Percentiles rank a stretch among this genome's conserved stretches.
phyloP scores from a whole-genome alignment of 2,113 vertebrate genomes.

The Steatornis caripensis region DNA sequence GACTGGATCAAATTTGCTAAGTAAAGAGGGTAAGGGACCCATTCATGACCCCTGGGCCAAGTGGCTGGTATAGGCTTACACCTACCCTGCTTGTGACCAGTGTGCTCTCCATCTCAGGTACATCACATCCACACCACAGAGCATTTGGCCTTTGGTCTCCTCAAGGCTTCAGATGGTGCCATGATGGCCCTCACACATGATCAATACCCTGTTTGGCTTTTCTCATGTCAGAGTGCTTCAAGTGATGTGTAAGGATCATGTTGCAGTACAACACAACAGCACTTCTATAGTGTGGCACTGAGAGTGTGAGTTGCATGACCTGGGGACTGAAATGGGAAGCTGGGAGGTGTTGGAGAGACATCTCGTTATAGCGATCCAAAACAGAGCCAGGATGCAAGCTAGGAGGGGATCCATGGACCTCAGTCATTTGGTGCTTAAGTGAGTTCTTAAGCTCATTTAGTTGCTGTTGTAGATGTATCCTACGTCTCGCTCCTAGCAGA shows the following conservation, averaged over 20 bases:
- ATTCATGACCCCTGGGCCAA: not conserved
- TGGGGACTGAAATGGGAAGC: not conserved
- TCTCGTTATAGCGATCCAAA: not conserved
- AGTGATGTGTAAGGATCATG: not conserved
- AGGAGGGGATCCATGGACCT: not conserved
- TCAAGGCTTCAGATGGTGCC: not conserved
- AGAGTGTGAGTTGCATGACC: not conserved
- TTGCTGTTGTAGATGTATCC: not conserved
- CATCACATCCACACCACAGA: not conserved
- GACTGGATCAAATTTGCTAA: not conserved
- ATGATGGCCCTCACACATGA: not conserved
- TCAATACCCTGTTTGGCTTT: not conserved
- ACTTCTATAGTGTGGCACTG: fast-evolving
- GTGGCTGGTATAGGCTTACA: not conserved
- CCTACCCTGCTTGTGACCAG: not conserved
- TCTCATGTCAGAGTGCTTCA: not conserved
- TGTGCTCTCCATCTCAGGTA: not conserved
- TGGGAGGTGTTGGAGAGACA: not conserved
- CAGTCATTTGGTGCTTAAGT: fast-evolving
- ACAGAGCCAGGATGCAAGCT: not conserved
- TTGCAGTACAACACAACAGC: not conserved
- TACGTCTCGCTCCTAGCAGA: not conserved
- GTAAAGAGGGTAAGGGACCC: not conserved
- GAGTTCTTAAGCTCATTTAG: not conserved
- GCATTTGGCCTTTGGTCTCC: not conserved